A percentile compares a stretch with the other conserved stretches of the same genome.
Evolutionary conservation across 2,113 vertebrate genomes (phyloP).

Genomic region (Ageneiosus marmoratus): DNA sequence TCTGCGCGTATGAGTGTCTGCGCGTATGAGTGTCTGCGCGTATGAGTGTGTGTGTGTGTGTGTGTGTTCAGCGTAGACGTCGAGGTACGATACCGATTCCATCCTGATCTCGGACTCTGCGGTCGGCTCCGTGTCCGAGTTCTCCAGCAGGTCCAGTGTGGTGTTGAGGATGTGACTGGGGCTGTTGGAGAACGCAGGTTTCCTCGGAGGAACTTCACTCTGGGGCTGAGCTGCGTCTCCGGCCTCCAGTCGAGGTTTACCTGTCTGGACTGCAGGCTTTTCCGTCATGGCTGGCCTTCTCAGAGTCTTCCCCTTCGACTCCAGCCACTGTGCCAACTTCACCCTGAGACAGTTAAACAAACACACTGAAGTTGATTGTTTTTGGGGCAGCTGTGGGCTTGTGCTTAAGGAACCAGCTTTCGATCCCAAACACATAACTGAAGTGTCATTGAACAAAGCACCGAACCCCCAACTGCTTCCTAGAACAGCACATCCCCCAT

Average conservation of each 20-base stretch:
- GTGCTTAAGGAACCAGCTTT: no score
- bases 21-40: no score
- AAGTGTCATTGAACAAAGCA: no score
- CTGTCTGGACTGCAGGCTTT: conserved; percentile 18
- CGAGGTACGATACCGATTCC: conserved; percentile 62
- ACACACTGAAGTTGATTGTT: not conserved
- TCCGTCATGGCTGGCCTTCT: conserved; percentile 74
- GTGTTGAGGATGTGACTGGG: conserved; percentile 61
- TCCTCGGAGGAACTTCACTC: not conserved
- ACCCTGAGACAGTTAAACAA: conserved; percentile 63
- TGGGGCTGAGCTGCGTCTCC: not conserved
- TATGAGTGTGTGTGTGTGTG: no score
- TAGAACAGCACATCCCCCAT: no score
- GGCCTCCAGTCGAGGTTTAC: conserved; percentile 30
- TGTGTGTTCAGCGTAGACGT: not conserved
- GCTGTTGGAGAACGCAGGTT: not conserved
- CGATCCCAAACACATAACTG: no score
- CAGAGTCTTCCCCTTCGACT: conserved; percentile 77
- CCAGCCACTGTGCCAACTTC: conserved; percentile 78
- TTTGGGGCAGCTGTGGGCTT: no score
- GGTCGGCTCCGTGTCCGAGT: conserved; percentile 57
- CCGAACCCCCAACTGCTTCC: no score
- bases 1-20: no score
- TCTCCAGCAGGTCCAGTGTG: conserved; percentile 66
- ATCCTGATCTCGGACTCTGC: conserved; percentile 59